Evolutionary conservation across 2,797 vertebrate genomes (phyloP), one percentile per base, ranked within the genome.

Genomic region (Pipistrellus nathusii): DNA sequence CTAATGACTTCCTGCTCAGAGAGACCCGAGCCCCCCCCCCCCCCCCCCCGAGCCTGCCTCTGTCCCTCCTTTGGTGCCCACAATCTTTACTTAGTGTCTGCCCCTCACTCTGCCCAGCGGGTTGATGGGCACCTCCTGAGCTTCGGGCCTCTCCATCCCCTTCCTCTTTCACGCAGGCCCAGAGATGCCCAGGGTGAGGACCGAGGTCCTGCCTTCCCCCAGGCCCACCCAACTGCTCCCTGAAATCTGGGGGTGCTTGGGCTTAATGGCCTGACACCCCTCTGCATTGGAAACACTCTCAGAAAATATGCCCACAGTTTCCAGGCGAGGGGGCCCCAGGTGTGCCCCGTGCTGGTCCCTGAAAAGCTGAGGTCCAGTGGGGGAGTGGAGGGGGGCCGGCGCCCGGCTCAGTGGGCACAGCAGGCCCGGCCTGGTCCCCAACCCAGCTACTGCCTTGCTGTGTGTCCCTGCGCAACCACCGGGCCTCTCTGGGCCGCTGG

Each of bases 121-220:
- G 41, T 6, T 4, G 51, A 8, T 0, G 18, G 71, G n/a, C 2
- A 5, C 15, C 23, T 32, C 59, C 41, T 0, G 0, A 12, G 20
- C 46, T 10, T 13, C 17, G 4, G n/a, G 8, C 46, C 12, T 59
- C 14, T 20, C n/a, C 1, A 0, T 6, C 4, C 48, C 25, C n/a
- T 25, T 55, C 82, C 75, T 51, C 76, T 21, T 53, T 5, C 44
- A 59, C 11, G 1, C 77, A 48, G 76, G 41, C 1, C 20, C 25
- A 2, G 53, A 66, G 38, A 78, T 7, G 77, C 55, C 62, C 21
- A 0, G n/a, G 20, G 25, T 0, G 2, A 53, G 10, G 27, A 27
- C 8, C 0, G 0, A 25, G 75, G 38, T 35, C 21, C 25, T 14
- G 23, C 23, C 62, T 59, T 83, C 6, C 9, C 27, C 55, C 4